These are phyloP conservation scores for Hyperoodon ampullatus DNA, from an alignment of 2,113 vertebrate genomes.

Conservation along the genomic window DNA sequence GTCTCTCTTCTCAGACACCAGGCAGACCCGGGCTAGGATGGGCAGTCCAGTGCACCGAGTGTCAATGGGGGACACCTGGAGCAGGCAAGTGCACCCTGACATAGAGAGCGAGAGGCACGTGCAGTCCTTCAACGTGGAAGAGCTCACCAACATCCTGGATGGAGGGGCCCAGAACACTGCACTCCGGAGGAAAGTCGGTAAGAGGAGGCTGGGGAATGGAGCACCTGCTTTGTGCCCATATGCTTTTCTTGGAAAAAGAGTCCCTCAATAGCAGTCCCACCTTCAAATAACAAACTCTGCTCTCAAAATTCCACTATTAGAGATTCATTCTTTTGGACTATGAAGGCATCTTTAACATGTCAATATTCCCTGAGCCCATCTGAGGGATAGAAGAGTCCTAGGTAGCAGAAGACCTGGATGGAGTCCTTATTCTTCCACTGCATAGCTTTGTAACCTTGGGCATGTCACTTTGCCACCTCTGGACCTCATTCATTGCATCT, in stretches of 20 bases:
- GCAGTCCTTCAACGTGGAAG: constrained; percentile 82
- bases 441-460: constrained; percentile 74
- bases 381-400: neutral
- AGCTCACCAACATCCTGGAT: constrained; percentile 82
- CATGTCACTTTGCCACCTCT: constrained; percentile 72
- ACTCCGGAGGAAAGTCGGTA: constrained; percentile 83
- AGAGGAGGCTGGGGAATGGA: neutral
- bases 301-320: neutral
- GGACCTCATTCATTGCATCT: neutral
- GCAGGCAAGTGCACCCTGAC: constrained; percentile 80
- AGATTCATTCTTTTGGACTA: neutral
- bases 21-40: constrained; percentile 54
- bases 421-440: neutral
- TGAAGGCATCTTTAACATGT: neutral
- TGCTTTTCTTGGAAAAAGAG: neutral
- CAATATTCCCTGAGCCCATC: neutral
- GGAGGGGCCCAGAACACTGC: constrained; percentile 68
- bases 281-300: neutral
- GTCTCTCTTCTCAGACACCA: neutral
- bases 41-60: constrained; percentile 61
- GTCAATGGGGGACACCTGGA: neutral
- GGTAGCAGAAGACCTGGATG: neutral
- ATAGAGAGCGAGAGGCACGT: constrained; percentile 79
- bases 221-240: accelerated
- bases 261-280: neutral